Conservation (phyloP, 2,888 invertebrate species). For the Caenorhabditis wallacei region DNA sequence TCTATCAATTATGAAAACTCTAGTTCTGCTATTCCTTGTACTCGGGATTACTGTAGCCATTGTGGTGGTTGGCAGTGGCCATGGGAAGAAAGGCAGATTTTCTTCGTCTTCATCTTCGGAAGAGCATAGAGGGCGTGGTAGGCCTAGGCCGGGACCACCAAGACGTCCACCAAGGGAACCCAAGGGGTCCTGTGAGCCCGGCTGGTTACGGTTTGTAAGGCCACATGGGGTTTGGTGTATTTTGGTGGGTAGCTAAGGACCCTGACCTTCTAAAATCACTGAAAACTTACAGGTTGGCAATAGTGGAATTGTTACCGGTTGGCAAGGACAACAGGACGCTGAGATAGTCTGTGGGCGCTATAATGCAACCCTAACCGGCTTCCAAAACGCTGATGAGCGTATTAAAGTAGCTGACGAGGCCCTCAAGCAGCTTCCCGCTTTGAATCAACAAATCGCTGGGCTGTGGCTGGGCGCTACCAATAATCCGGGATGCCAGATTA, state of each 20-base stretch:
- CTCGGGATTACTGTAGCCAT: neutral
- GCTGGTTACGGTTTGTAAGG: neutral
- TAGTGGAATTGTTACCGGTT: neutral
- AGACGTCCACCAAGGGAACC: no score
- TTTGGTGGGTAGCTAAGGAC: neutral
- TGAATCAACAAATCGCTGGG: neutral
- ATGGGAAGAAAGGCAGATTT: neutral
- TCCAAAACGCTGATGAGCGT: neutral
- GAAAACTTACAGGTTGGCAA: neutral
- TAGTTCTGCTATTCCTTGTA: neutral
- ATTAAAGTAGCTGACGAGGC: slow-evolving; percentile 6
- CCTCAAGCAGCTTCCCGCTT: neutral
- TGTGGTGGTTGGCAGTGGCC: neutral
- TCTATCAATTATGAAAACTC: neutral
- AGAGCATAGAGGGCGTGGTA: neutral
- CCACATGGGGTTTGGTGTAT: slow-evolving; percentile 16
- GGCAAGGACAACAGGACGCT: neutral
- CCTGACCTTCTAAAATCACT: neutral
- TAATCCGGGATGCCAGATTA: neutral
- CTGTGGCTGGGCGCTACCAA: slow-evolving; percentile 12
- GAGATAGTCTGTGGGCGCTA: neutral
- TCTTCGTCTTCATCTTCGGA: neutral
- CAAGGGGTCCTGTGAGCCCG: neutral
- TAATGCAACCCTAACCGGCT: neutral
- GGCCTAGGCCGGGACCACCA: neutral